Base-by-base conservation (phyloP, 2,113 vertebrate species). In the Oreochromis niloticus region DNA sequence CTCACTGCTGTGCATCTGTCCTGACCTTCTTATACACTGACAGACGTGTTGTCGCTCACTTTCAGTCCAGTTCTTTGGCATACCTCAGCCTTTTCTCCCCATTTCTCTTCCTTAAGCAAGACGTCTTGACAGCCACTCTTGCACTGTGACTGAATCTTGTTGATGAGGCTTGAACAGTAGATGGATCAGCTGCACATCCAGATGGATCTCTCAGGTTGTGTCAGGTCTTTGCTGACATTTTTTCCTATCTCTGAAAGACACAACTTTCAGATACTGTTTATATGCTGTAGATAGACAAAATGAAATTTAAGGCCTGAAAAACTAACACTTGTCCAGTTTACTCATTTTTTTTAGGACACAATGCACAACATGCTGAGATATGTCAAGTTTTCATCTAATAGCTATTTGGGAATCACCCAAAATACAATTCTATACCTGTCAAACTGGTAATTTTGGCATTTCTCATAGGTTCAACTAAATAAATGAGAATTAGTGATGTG, bases 351-450 rank as follows among this genome's bases (percentile, higher is more conserved):
- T 57, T 34, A 34, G 16, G 9, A 34, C 30, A 61, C 30, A 63
- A 17, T 34, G 30, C 8, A 19, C 59, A 63, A 6, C 0, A 1
- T 1, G 17, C 59, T 6, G 2, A 4, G 0, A 61, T 61, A 61
- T 34, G 57, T 30, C 30, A 61, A 34, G 57, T 61, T 61, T 61
- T 19, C 32, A 66, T 34, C 32, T 66, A 66, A n/a, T 36, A 6
- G 32, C 2, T 66, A 0, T 63, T 63, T 36, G 32, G 32, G 32
- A 7, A 63, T 63, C 17, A 36, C 59, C 32, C 16, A 63, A 63
- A 63, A 63, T 63, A 63, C 1, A 0, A 63, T 3, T 63, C 9
- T 4, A 63, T n/a, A 36, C 61, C 32, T 36, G 61, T 6, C 61
- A n/a, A 66, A 66, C 61, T 2, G 6, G n/a, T 61, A 6, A 34